phyloP scores from a whole-genome alignment of 2,797 vertebrate species.

The Kryptolebias ocellatus region DNA sequence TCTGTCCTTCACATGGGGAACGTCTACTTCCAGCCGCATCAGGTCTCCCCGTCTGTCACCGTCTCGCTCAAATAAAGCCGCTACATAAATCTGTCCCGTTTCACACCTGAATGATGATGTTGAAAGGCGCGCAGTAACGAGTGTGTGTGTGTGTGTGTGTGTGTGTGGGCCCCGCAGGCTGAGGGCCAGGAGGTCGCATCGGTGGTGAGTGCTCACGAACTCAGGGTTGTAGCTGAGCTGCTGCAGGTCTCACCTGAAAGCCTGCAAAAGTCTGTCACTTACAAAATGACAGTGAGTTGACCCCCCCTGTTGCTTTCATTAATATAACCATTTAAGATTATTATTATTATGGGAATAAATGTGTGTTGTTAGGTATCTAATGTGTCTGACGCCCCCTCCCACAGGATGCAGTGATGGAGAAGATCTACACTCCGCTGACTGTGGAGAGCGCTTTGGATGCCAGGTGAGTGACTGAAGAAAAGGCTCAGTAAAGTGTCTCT shows the following conservation, averaged over 20 bases:
- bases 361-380: conserved; percentile 16
- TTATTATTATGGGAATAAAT: not conserved
- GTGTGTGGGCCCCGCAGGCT: conserved; percentile 69
- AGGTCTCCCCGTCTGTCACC: conserved; percentile 53
- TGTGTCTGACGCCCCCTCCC: conserved; percentile 26
- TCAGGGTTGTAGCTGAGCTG: conserved; percentile 91
- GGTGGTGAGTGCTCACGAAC: conserved; percentile 91
- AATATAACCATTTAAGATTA: not conserved
- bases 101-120: conserved; percentile 39
- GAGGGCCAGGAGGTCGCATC: conserved; percentile 91
- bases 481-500: conserved; percentile 27
- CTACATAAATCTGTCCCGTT: conserved; percentile 23
- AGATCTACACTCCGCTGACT: conserved; percentile 93
- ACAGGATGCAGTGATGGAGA: conserved; percentile 91
- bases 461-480: conserved; percentile 81
- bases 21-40: conserved; percentile 88
- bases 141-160: not conserved
- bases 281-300: conserved; percentile 90
- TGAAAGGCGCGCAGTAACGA: conserved; percentile 47
- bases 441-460: conserved; percentile 96
- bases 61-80: conserved; percentile 7
- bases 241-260: conserved; percentile 93
- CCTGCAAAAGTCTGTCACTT: conserved; percentile 93
- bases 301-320: not conserved
- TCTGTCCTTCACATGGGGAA: conserved; percentile 96